Evolutionary conservation across 2,113 vertebrate species (phyloP), one percentile per base, ranked within the genome.

Genomic region (Epinephelus cyanopodus): DNA sequence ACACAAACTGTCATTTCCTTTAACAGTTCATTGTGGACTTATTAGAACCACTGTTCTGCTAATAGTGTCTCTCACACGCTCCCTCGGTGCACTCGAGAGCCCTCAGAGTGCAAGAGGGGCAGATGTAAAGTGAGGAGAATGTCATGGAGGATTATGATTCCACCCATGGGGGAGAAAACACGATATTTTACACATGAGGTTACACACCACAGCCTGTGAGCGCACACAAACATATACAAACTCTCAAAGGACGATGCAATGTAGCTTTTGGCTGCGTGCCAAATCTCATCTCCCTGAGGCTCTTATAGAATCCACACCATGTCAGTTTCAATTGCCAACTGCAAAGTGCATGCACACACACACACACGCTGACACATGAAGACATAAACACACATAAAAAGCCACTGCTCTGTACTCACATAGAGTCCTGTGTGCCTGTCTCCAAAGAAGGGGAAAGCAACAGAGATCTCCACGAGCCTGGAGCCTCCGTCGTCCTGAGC

Each of bases 401-500:
- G 47, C 72, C 70, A 64, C 27, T 37, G 23, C 39, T 78, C 63
- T 69, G 42, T 96, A 99, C 98, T 99, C 94, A 99, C 98, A 78
- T 99, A 99, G 92, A 99, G 97, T 56, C 97, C 97, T 0, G 95
- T 93, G 95, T 99, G 98, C 82, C 92, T 94, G 76, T 97, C 97
- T 74, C 98, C 98, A 79, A 99, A 99, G 95, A 99, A 99, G n/a
- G 97, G 97, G 92, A 99, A 98, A 23, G 93, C 95, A 79, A 96
- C 94, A 0, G 97, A 96, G 88, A 99, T 96, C 54, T 96, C 94
- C 90, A 95, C 96, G 53, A 98, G 95, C 85, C 98, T 97, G 1
- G 98, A 99, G 90, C 98, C 97, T n/a, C 98, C 98, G 86, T 99
- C 98, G 88, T 99, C 98, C 94, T 98, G 98, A 81, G 95, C 94